Base-by-base conservation (phyloP, 2,113 vertebrate species). In the Psilopsiagon aymara region DNA sequence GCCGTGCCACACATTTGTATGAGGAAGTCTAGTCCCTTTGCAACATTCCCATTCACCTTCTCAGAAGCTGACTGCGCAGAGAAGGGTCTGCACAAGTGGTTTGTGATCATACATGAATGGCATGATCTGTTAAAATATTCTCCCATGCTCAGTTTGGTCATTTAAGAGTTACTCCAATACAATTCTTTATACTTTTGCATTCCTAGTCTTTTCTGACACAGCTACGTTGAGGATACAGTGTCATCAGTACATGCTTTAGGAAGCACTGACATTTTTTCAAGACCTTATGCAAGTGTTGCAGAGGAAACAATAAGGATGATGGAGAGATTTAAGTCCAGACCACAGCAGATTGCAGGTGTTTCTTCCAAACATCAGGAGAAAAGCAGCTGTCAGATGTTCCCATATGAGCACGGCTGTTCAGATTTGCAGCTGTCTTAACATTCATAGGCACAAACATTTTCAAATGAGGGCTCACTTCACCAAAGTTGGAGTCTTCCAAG, bases 391-490 rank as follows among this genome's bases (percentile, higher is more conserved):
- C 29, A 81, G 59, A 10, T 78, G 12, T 21, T 86, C 21, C 23
- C 1, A 0, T 35, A 17, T 1, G 3, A 63, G 41, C 28, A 60
- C 46, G n/a, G 9, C 14, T 41, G 20, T 23, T 83, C 16, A 59
- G 68, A 74, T 62, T 52, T 77, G 20, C 23, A 92, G 33, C 64
- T 79, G 37, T 5, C 39, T 70, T 74, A 23, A 84, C 5, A 1
- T 55, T 78, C 60, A 27, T 13, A 75, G 29, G 46, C 31, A 74
- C 17, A 86, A 74, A 31, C 0, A 4, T 71, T 84, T 78, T 84
- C 55, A 92, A 83, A 64, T 77, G 31, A 74, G 37, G 46, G 19
- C 17, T 94, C 23, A 6, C 35, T 95, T 93, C 64, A 59, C 59
- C 33, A 43, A 86, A 82, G 20, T 15, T 80, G 37, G 24, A 66